Evolutionary conservation across 1,140 invertebrate species (phyloP).

Genomic region (Drosophila lowei): DNA sequence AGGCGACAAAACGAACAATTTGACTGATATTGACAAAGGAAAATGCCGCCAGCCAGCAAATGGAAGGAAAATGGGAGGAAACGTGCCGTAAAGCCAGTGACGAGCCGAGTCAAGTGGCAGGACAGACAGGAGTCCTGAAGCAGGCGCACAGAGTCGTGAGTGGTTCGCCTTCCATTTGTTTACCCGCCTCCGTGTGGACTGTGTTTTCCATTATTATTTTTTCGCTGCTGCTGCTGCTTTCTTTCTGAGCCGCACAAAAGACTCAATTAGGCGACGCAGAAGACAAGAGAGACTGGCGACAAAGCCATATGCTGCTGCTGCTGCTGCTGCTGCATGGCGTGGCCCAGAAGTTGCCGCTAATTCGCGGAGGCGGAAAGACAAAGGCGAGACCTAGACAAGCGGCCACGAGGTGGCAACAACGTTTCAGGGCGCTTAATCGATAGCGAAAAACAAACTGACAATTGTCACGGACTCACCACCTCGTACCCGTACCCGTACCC

Average conservation of each 20-base stretch:
- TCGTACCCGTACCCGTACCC: not conserved
- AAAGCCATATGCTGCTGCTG: slow-evolving; percentile 41
- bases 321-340: slow-evolving; percentile 5
- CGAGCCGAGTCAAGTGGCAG: slow-evolving; percentile 35
- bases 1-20: slow-evolving; percentile 27
- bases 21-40: slow-evolving; percentile 55
- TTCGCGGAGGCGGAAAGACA: slow-evolving; percentile 22
- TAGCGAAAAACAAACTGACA: slow-evolving; percentile 60
- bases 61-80: slow-evolving; percentile 9
- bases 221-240: slow-evolving; percentile 19
- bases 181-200: slow-evolving; percentile 26
- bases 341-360: slow-evolving; percentile 50
- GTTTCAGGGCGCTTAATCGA: slow-evolving; percentile 65
- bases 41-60: slow-evolving; percentile 28
- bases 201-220: slow-evolving; percentile 19
- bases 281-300: slow-evolving; percentile 46
- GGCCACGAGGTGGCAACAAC: slow-evolving; percentile 16
- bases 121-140: slow-evolving; percentile 16
- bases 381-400: slow-evolving; percentile 46
- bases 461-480: slow-evolving; percentile 53
- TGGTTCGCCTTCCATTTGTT: slow-evolving; percentile 42
- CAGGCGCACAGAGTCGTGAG: slow-evolving; percentile 20
- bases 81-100: slow-evolving; percentile 26
- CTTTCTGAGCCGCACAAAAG: slow-evolving; percentile 46
- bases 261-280: slow-evolving; percentile 53